Base-by-base conservation (phyloP, 1,140 invertebrate species). In the Doryteuthis pealeii region DNA sequence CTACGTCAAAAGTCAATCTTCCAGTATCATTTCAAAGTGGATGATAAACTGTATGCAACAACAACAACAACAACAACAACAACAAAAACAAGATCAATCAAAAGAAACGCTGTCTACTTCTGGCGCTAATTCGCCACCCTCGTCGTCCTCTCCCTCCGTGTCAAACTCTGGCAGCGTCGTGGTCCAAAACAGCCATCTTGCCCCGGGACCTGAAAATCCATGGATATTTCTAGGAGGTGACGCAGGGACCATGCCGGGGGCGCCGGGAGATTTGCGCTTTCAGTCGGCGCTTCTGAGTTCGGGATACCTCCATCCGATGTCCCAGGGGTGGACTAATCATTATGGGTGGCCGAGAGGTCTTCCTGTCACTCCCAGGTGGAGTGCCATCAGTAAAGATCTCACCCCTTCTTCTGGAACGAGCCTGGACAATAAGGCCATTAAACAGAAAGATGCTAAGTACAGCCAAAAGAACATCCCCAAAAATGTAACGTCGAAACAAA, bases 281-380 rank as follows among this genome's bases (percentile, higher is more conserved):
- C 54, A 62, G 54, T n/a, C 26, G 54, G 22, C 54, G 18, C 54
- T 62, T 22, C 6, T 62, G 54, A 28, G 54, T 62, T 62, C 54
- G 5, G 26, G 22, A 22, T 62, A 62, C 18, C 26, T 62, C 22
- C 54, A 22, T 5, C 10, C 54, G 26, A 62, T 62, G 54, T 62
- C 54, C 6, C 54, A 8, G 26, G 54, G 54, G 22, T 62, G 54
- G 54, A 28, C 10, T 22, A 62, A 28, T 62, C 54, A 62, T 28
- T 62, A 62, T 62, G 54, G 54, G 18, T 62, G 54, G 54, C 26
- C 54, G 26, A 62, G 54, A 62, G 54, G 54, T 28, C 18, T 62
- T 12, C 54, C 54, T 28, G 54, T 28, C 18, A n/a, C 54, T n/a
- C 54, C 54, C 26, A 62, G 54, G 26, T 62, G 54, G 54, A 28